Evolutionary conservation across 2,888 invertebrate genomes (phyloP).

Genomic region (Eupithecia vulgata): DNA sequence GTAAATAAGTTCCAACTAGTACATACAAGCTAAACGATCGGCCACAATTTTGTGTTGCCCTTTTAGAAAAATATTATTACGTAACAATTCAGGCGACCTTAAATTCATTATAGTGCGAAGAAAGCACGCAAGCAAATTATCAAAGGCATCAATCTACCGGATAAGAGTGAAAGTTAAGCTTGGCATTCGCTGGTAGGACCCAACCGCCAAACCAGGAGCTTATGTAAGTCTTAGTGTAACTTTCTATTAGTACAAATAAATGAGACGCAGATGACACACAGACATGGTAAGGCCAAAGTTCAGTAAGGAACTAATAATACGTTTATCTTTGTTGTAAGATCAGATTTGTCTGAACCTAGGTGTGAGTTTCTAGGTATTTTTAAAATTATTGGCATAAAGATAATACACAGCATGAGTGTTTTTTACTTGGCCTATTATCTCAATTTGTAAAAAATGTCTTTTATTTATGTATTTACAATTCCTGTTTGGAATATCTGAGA

Average conservation of each 20-base stretch:
- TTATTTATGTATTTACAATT: too few species aligned
- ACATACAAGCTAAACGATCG: neutral
- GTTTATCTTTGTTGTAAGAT: neutral
- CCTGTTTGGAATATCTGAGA: neutral
- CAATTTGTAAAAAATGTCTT: too few species aligned
- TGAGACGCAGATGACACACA: too few species aligned
- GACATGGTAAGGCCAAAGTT: too few species aligned
- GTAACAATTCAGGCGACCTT: neutral
- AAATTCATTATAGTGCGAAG: conserved; percentile 15
- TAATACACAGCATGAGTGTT: too few species aligned
- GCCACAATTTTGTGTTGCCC: neutral
- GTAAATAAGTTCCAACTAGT: neutral
- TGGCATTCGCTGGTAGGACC: conserved; percentile 7
- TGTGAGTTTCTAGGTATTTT: neutral
- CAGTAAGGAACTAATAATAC: too few species aligned
- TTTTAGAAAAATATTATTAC: neutral
- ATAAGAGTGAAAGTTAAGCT: conserved; percentile 7
- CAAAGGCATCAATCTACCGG: conserved; percentile 16
- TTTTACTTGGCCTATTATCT: too few species aligned
- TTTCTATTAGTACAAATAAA: neutral
- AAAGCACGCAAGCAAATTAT: conserved; percentile 24
- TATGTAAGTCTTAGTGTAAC: neutral
- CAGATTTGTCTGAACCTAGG: neutral
- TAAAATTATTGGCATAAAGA: neutral
- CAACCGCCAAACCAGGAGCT: neutral